These are phyloP conservation scores for Lasiommata megera DNA, from an alignment of 2,888 invertebrate genomes.

Conservation along the genomic window DNA sequence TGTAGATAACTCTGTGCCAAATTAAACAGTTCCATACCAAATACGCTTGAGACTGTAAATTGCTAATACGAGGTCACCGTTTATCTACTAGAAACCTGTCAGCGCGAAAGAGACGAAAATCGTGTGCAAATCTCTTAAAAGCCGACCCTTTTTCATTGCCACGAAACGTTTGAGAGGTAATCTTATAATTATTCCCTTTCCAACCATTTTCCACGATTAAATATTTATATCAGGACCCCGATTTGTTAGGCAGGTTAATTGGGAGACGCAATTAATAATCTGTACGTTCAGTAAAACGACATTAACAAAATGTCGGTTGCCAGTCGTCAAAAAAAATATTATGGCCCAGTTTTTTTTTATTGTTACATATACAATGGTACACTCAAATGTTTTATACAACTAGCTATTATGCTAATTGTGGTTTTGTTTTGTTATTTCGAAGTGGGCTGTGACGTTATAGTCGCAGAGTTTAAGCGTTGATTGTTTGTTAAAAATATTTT, in stretches of 20 bases:
- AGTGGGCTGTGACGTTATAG: slow-evolving; percentile 51
- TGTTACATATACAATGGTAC: slow-evolving; percentile 33
- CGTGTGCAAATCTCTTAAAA: slow-evolving; percentile 57
- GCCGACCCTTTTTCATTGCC: slow-evolving; percentile 62
- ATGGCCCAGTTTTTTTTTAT: slow-evolving; percentile 10
- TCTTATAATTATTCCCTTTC: slow-evolving; percentile 78
- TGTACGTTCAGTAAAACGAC: slow-evolving; percentile 38
- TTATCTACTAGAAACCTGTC: slow-evolving; percentile 34
- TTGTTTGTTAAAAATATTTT: slow-evolving; percentile 80
- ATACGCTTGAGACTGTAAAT: slow-evolving; percentile 7
- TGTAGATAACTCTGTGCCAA: too few relatives aligned
- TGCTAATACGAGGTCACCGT: slow-evolving; percentile 19
- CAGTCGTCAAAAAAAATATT: slow-evolving; percentile 7
- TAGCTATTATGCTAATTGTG: slow-evolving; percentile 79
- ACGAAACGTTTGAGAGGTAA: slow-evolving; percentile 71
- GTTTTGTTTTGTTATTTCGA: slow-evolving; percentile 73
- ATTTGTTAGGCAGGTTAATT: slow-evolving; percentile 63
- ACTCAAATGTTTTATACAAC: slow-evolving; percentile 40
- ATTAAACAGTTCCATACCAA: too few relatives aligned
- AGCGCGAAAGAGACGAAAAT: slow-evolving; percentile 35
- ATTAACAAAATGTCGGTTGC: slow-evolving; percentile 3
- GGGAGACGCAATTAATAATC: slow-evolving; percentile 50
- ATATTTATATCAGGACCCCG: slow-evolving; percentile 64
- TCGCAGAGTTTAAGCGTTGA: slow-evolving; percentile 52
- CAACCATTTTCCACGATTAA: slow-evolving; percentile 72